Base-by-base conservation (phyloP, 2,888 invertebrate genomes). In the Bugula neritina region DNA sequence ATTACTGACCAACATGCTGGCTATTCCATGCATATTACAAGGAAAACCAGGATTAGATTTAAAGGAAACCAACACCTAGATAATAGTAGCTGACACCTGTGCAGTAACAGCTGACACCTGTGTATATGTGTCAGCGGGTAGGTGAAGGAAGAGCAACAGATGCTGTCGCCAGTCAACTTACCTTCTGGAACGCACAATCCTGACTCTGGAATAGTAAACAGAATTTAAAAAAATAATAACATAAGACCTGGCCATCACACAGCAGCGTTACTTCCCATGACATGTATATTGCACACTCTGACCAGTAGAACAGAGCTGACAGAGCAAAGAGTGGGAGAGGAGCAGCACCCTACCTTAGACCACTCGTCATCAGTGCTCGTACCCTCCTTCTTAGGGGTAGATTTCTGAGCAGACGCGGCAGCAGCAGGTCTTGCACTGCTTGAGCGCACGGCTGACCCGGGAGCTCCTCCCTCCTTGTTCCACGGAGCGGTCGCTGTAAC, bases 401-500 rank as follows among this genome's bases (percentile, higher is more conserved):
- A 1, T 10, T 31, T 25, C 3, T 34, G 63, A 63, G 29, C 27
- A 29, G 63, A 13, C 31, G 63, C 13, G 10, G 21, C 31, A 25
- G 29, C 63, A 31, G 63, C 25, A 17, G 55, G 25, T n/a, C 23
- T 55, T 17, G 55, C 25, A 55, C 3, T n/a, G 17, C 43, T 43
- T 43, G 43, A 17, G 5, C 10, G 43, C 17, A 17, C 43, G 17
- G 43, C 43, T 10, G 55, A 63, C 10, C 29, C 63, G 3, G 31
- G 10, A n/a, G 31, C 34, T 31, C 29, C 34, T 31, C 13, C 31
- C 31, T 27, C 31, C 34, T 63, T 63, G 31, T 63, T 21, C 63
- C 63, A 63, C 27, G 63, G 63, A 31, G 63, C 63, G 10, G 63
- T 31, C 13, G 34, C 63, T 63, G 31, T 1, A 63, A 63, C 13